Percentiles rank a stretch among this genome's conserved stretches.
These are phyloP conservation scores for Chelonus formosanus DNA, from an alignment of 2,888 invertebrate genomes.

Conservation along the genomic window DNA sequence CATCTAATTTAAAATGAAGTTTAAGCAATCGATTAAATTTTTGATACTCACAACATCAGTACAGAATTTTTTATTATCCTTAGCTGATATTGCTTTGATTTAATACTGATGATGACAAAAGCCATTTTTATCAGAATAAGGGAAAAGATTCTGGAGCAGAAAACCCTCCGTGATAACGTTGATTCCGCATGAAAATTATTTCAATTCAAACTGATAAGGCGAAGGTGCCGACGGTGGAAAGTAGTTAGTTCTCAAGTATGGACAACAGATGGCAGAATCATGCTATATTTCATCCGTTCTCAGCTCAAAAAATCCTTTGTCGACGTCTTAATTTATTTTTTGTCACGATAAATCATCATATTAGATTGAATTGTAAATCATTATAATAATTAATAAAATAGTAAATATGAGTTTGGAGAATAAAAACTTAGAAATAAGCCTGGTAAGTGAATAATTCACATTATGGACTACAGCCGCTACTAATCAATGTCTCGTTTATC, in stretches of 20 bases:
- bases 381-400: conserved; percentile 20
- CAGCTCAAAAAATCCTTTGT: no score
- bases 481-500: conserved; percentile 59
- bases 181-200: conserved; percentile 36
- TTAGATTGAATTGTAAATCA: background rate
- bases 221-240: conserved; percentile 40
- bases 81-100: conserved; percentile 22
- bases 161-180: conserved; percentile 48
- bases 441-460: conserved; percentile 38
- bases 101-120: background rate
- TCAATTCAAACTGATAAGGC: conserved; percentile 37
- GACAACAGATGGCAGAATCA: conserved; percentile 44
- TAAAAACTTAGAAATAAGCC: conserved; percentile 37
- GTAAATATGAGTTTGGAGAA: conserved; percentile 28
- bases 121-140: conserved; percentile 18
- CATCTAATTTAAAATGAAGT: no score
- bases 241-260: conserved; percentile 22
- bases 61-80: conserved; percentile 31
- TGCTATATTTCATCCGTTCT: background rate
- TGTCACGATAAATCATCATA: no score
- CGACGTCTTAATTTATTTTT: no score
- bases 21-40: no score
- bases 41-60: no score
- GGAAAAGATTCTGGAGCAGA: conserved; percentile 13
- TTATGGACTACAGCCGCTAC: conserved; percentile 45